Base-by-base conservation (phyloP, 2,797 vertebrate species). In the Bryconaethiops microstoma region DNA sequence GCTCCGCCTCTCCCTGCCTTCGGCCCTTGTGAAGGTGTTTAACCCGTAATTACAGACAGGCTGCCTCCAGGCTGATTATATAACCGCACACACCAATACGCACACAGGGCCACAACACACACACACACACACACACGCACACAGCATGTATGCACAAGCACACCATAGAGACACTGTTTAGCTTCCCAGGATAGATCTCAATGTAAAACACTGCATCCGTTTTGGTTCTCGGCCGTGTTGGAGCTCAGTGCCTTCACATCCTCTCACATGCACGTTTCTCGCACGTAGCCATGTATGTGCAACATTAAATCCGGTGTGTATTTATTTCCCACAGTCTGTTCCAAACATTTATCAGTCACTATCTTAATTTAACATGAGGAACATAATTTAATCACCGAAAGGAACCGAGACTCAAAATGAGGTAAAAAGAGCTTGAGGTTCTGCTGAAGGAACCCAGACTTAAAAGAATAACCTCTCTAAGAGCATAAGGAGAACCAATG, bases 1-100 rank as follows among this genome's bases (percentile, higher is more conserved):
- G 90, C 91, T 90, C 84, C 86, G 80, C 89, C 88, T 92, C 89
- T 91, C 77, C 76, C 75, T 88, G 90, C 64, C 71, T 64, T 85
- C 62, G 57, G 76, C 77, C 76, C 91, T 89, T 93, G 79, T 81
- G 74, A 84, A 84, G 87, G 83, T 86, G 83, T 88, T 87, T 87
- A 82, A 81, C 77, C 78, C 73, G 12, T 77, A 86, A 86, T 86
- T 83, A 82, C 87, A 84, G 73, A 82, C 82, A 81, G 80, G 69
- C 81, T 59, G 75, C 77, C 75, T 82, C 74, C 69, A 80, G n/a
- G 69, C 82, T 84, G 82, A 83, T 84, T 80, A 86, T 80, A 80
- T 75, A 86, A 77, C 78, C 54, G 12, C 83, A 81, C 81, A 82
- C 76, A 81, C 48, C 35, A 35, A 35, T 35, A 10, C 45, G 39